Conservation (phyloP, 2,888 invertebrate species). For the Atherix ibis region DNA sequence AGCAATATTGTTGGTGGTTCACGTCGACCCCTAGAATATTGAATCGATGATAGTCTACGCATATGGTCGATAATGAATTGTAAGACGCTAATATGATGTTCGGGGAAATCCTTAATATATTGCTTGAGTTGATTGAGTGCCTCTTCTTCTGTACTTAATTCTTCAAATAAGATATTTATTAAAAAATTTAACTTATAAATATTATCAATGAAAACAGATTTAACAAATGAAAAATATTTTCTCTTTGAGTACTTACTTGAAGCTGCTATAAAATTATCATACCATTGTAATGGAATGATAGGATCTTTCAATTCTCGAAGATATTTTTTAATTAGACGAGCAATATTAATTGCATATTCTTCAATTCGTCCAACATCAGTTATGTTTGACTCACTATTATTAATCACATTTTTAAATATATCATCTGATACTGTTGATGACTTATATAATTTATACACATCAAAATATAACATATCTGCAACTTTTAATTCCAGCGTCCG, state of each 20-base stretch:
- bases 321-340: constrained; percentile 50
- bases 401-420: no score
- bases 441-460: constrained; percentile 49
- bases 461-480: constrained; percentile 34
- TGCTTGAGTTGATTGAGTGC: constrained; percentile 29
- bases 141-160: constrained; percentile 6
- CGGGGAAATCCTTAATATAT: constrained; percentile 44
- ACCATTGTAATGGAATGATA: constrained; percentile 56
- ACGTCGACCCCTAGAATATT: constrained; percentile 43
- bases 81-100: constrained; percentile 45
- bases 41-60: constrained; percentile 51
- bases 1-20: constrained; percentile 51
- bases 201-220: constrained; percentile 1
- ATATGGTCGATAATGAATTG: constrained; percentile 53
- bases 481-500: constrained; percentile 41
- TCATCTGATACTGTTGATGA: constrained; percentile 36
- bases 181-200: not conserved
- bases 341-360: constrained; percentile 9
- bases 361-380: not conserved
- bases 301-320: constrained; percentile 59
- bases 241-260: constrained; percentile 20
- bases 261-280: constrained; percentile 50
- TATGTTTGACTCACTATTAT: not conserved
- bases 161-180: not conserved
- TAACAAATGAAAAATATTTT: not conserved